A percentile compares a stretch with the other conserved stretches of the same genome.
phyloP scores from a whole-genome alignment of 2,113 vertebrate genomes.

The Oreochromis spilurus region DNA sequence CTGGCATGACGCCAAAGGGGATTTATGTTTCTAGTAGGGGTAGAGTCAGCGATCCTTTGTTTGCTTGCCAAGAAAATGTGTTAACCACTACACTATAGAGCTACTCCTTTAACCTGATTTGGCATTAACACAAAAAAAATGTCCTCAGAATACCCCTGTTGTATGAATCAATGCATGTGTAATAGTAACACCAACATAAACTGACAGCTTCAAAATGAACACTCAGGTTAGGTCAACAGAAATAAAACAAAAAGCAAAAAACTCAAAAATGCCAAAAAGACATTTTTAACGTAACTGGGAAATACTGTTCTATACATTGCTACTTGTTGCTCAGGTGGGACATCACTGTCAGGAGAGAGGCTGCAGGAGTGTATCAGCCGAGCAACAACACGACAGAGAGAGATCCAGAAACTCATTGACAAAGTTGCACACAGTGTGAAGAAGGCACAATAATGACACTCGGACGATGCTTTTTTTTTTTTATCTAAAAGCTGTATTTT shows the following conservation, averaged over 20 bases:
- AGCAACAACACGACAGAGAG: conserved; percentile 82
- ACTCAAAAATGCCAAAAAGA: neutral
- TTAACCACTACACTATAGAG: neutral
- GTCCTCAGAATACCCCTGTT: neutral
- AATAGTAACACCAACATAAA: neutral
- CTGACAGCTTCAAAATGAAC: neutral
- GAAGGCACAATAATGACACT: conserved; percentile 65
- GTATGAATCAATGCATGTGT: neutral
- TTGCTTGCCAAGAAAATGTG: neutral
- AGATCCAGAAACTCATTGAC: conserved; percentile 84
- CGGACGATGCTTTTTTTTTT: conserved; percentile 19
- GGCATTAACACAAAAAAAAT: neutral
- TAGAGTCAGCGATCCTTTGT: neutral
- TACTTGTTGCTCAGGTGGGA: conserved; percentile 78
- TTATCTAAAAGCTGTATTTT: conserved; percentile 82
- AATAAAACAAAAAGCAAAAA: neutral
- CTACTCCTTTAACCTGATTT: neutral
- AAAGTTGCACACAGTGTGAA: conserved; percentile 82
- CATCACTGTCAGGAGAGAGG: conserved; percentile 83
- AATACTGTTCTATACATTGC: neutral
- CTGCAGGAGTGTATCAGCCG: conserved; percentile 90
- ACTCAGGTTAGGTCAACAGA: neutral
- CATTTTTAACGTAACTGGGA: neutral
- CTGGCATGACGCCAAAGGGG: neutral
- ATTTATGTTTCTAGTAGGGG: neutral